Base-by-base conservation (phyloP, 2,113 vertebrate species). In the Acanthisitta chloris region DNA sequence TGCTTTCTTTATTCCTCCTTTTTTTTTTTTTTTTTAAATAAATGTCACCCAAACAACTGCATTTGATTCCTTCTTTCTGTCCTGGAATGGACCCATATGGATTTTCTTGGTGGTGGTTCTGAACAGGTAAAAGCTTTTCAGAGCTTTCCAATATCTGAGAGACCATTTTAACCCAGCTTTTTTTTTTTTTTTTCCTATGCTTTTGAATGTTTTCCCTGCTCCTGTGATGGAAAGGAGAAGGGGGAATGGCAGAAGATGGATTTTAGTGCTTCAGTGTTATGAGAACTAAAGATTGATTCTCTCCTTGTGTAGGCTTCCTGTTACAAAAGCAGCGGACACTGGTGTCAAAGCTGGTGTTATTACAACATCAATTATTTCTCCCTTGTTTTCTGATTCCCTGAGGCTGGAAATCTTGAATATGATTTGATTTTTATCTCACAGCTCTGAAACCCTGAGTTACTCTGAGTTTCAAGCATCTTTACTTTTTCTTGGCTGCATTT, bases 91-190 rank as follows among this genome's bases (percentile, higher is more conserved):
- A 77, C 24, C 8, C 6, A 2, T 31, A 67, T 54, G 52, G 66
- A 80, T 88, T 85, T 72, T 88, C 48, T 72, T 48, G 14, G 14
- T 64, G 23, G 7, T 46, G 17, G 14, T 70, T 85, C 51, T 82
- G 61, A 80, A 23, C 29, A 59, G 14, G 23, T 66, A 57, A 90
- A 93, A 84, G 48, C 34, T 51, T 88, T 91, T 92, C 24, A 85
- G 43, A 48, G 4, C 45, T 77, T 73, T 17, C 23, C n/a, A 88
- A 0, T 51, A 36, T 34, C 38, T n/a, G 34, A 76, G 29, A 26
- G 31, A 77, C 20, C 48, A 25, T 40, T 31, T 46, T 34, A 59
- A 65, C 8, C 11, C 33, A 8, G 9, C 8, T 19, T 90, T 34
- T 69, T 36, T n/a, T n/a, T n/a, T n/a, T n/a, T n/a, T n/a, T n/a